Evolutionary conservation across 2,888 invertebrate genomes (phyloP).

Genomic region (Tinea semifulvella): DNA sequence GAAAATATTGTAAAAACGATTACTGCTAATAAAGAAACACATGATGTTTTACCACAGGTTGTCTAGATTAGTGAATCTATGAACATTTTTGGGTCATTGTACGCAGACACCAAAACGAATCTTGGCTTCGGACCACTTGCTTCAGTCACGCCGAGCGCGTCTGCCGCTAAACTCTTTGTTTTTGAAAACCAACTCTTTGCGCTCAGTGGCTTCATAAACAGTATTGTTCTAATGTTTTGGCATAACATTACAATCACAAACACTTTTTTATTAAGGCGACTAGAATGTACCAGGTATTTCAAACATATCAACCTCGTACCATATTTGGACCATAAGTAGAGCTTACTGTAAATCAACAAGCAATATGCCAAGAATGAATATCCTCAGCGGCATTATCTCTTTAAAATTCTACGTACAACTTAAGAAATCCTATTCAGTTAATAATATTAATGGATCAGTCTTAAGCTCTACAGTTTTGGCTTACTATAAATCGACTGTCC

Average conservation of each 20-base stretch:
- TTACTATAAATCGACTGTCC: background rate
- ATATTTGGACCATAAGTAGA: conserved; percentile 1
- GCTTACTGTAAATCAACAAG: background rate
- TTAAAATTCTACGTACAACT: conserved; percentile 1
- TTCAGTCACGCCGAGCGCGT: conserved; percentile 4
- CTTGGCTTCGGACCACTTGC: conserved; percentile 12
- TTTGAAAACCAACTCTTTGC: conserved; percentile 5
- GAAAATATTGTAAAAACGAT: background rate
- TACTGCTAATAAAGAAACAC: background rate
- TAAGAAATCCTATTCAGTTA: background rate
- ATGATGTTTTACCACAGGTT: background rate
- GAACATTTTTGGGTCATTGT: conserved; percentile 7
- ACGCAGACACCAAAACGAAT: conserved; percentile 12
- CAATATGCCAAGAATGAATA: background rate
- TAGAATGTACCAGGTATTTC: background rate
- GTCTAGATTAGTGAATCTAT: background rate
- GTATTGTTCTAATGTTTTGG: conserved; percentile 6
- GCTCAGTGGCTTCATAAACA: conserved; percentile 3
- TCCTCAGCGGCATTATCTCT: background rate
- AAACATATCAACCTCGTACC: background rate
- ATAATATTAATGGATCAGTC: background rate
- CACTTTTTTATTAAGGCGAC: background rate
- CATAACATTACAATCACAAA: too few species aligned
- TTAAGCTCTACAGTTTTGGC: background rate
- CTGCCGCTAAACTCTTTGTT: conserved; percentile 7